A percentile compares a stretch with the other conserved stretches of the same genome.
phyloP scores from a whole-genome alignment of 2,113 vertebrate genomes.

The Nycticebus coucang region DNA sequence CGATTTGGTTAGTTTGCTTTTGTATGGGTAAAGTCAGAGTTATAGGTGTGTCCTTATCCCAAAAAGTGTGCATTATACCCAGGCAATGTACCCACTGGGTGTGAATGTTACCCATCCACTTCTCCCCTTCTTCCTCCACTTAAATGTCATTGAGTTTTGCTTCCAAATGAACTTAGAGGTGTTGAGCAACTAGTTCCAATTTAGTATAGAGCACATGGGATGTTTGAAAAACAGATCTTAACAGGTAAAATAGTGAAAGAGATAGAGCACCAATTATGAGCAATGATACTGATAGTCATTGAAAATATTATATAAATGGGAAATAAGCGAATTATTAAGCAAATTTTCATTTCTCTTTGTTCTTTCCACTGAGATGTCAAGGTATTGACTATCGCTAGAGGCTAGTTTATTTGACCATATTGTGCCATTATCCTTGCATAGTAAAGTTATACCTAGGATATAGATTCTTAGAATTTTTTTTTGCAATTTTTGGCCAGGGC shows the following conservation, averaged over 20 bases:
- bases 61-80: no score
- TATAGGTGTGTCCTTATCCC: no score
- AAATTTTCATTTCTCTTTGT: constrained; percentile 27
- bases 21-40: no score
- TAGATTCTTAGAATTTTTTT: background rate
- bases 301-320: constrained; percentile 25
- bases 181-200: no score
- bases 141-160: no score
- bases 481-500: no score
- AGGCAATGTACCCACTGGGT: no score
- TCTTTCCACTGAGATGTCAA: background rate
- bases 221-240: background rate
- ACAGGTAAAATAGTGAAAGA: background rate
- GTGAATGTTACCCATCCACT: no score
- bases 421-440: constrained; percentile 18
- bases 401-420: constrained; percentile 24
- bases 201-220: no score
- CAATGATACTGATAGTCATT: background rate
- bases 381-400: constrained; percentile 9
- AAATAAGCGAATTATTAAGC: constrained; percentile 39
- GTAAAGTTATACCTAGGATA: background rate
- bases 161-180: no score
- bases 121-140: no score
- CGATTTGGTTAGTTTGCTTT: no score
- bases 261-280: background rate